Percentiles rank a stretch among this genome's conserved stretches.
phyloP scores from a whole-genome alignment of 2,113 vertebrate species.

The Progne subis region DNA sequence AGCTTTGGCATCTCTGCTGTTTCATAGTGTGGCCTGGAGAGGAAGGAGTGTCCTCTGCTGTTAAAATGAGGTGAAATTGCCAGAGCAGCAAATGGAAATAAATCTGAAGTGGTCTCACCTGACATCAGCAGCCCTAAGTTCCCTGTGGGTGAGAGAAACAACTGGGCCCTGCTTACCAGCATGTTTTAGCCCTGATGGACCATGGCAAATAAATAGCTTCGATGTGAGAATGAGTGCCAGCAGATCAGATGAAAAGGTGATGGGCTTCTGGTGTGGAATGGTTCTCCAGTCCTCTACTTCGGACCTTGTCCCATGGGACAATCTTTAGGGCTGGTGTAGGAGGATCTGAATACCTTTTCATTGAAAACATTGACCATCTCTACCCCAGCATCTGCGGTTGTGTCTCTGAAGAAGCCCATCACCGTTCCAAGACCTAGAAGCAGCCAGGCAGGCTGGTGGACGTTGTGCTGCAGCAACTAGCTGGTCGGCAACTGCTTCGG shows the following conservation, averaged over 20 bases:
- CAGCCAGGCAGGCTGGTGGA: not conserved
- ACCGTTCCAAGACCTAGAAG: accelerated
- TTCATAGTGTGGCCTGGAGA: not conserved
- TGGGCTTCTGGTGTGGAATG: accelerated
- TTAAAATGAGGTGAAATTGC: not conserved
- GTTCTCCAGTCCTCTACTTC: not conserved
- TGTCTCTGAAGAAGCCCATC: not conserved
- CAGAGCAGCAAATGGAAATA: not conserved
- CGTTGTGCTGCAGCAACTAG: not conserved
- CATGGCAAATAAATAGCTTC: not conserved
- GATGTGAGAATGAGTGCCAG: not conserved
- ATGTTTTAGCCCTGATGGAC: not conserved
- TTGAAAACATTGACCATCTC: not conserved
- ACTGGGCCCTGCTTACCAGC: not conserved
- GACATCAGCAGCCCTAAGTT: not conserved
- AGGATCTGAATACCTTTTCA: not conserved
- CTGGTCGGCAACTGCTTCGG: not conserved
- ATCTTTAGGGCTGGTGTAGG: not conserved
- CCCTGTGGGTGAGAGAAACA: not conserved
- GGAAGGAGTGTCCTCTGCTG: not conserved
- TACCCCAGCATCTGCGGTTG: not conserved
- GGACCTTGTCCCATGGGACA: not conserved
- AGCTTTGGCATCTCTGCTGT: not conserved
- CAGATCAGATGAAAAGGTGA: not conserved
- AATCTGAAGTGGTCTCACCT: not conserved